Evolutionary conservation across 2,888 invertebrate genomes (phyloP).

Genomic region (Zeuzera pyrina): DNA sequence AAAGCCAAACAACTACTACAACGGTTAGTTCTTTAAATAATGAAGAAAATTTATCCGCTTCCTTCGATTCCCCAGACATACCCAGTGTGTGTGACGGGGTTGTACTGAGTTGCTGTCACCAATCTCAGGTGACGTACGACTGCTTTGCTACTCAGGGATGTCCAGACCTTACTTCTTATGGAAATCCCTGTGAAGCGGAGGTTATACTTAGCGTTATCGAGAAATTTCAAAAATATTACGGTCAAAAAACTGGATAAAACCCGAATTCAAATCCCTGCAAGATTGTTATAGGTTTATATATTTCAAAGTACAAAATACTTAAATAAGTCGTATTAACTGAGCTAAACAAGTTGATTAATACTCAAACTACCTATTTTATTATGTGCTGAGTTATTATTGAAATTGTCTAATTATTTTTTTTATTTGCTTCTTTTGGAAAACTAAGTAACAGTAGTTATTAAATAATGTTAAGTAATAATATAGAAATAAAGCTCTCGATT

Average conservation of each 20-base stretch:
- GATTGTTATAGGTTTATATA: no score
- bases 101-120: slow-evolving; percentile 47
- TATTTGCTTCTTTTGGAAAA: no score
- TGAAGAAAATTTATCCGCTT: background rate
- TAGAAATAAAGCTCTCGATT: no score
- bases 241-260: slow-evolving; percentile 24
- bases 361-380: no score
- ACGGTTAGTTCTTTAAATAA: background rate
- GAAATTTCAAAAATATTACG: slow-evolving; percentile 39
- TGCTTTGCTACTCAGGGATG: slow-evolving; percentile 48
- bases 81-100: slow-evolving; percentile 44
- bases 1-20: background rate
- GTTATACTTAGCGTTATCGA: slow-evolving; percentile 35
- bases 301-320: no score
- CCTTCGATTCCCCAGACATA: background rate
- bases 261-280: no score
- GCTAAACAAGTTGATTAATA: no score
- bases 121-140: slow-evolving; percentile 29
- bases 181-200: slow-evolving; percentile 39
- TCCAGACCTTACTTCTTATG: slow-evolving; percentile 53
- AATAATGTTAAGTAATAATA: no score
- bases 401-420: no score
- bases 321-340: no score
- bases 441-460: no score
- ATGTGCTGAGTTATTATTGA: no score